Conservation (phyloP, 1,140 invertebrate species). For the Drosophila pruinosa region DNA sequence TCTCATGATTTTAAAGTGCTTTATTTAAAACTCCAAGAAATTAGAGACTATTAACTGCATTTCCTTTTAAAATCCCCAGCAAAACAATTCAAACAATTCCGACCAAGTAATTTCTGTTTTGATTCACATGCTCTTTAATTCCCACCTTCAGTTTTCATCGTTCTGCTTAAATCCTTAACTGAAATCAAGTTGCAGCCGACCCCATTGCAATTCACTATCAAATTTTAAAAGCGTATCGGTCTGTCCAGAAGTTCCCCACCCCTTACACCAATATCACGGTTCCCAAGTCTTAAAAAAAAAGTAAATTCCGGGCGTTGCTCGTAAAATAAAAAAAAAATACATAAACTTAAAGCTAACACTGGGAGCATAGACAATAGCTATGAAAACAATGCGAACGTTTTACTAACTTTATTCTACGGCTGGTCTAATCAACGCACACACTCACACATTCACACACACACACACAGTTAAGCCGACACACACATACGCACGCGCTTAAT, state of each 20-base stretch:
- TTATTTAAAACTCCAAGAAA: not conserved
- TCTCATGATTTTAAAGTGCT: not conserved
- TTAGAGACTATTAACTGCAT: slow-evolving; percentile 8
- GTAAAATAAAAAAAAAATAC: slow-evolving; percentile 11
- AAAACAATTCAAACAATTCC: not conserved
- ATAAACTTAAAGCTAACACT: slow-evolving; percentile 25
- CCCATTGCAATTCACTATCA: slow-evolving; percentile 40
- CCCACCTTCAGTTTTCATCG: slow-evolving; percentile 5
- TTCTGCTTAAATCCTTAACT: not conserved
- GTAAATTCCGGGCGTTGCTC: slow-evolving; percentile 7
- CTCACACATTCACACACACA: slow-evolving; percentile 3
- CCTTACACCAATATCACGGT: not conserved
- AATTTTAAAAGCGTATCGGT: slow-evolving; percentile 40
- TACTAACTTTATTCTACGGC: slow-evolving; percentile 71
- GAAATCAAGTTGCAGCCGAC: not conserved
- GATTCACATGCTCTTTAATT: slow-evolving; percentile 1
- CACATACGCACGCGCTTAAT: slow-evolving; percentile 42
- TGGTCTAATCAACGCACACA: slow-evolving; percentile 50
- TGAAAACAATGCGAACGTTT: slow-evolving; percentile 58
- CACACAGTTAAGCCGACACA: not conserved
- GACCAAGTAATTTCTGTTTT: not conserved
- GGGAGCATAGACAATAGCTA: slow-evolving; percentile 12
- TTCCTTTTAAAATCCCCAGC: not conserved
- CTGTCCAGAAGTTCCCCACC: slow-evolving; percentile 14
- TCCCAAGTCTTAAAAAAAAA: slow-evolving; percentile 11